Evolutionary conservation across 2,113 vertebrate species (phyloP), one percentile per base, ranked within the genome.

Genomic region (Scophthalmus maximus): DNA sequence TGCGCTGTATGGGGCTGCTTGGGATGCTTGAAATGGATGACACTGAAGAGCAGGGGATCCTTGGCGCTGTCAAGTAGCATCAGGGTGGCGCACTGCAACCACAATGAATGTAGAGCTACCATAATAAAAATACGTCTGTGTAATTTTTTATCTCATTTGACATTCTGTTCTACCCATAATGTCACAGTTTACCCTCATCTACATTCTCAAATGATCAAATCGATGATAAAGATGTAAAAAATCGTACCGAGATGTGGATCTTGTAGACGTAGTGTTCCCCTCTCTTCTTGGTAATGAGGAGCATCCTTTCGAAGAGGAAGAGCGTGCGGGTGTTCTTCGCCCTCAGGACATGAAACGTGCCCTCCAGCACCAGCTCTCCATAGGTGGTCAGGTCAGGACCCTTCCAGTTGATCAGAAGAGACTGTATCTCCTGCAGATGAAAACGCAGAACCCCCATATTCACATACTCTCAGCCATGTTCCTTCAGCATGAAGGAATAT

Each of bases 51-150:
- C 25, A 97, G 92, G 0, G 96, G 97, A 86, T 99, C 97, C 83
- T 96, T 95, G 0, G 96, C 95, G 60, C 95, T 96, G 86, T 97
- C 97, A 0, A 98, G 97, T 70, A 98, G 88, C 97, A 99, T 99
- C 76, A 98, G 82, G 0, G 95, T 97, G 51, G 97, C 96, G 62
- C 97, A 98, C 97, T 98, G 88, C 0, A 84, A 89, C 9, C 30
- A 29, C 30, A 77, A 20, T 4, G 8, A 73, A 47, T 22, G 49
- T 5, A 68, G 14, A 63, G 34, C 22, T 52, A 12, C 6, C n/a
- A 52, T 12, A 5, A 49, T 15, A 72, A 53, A 68, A 67, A 47
- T 18, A 22, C 36, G 6, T 47, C 11, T 20, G 47, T 30, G 27
- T 51, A 15, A 50, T 26, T 36, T 57, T 6, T 9, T 20, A 50